Conservation (phyloP, 2,113 vertebrate genomes). For the Andinoacara biseriatus region DNA sequence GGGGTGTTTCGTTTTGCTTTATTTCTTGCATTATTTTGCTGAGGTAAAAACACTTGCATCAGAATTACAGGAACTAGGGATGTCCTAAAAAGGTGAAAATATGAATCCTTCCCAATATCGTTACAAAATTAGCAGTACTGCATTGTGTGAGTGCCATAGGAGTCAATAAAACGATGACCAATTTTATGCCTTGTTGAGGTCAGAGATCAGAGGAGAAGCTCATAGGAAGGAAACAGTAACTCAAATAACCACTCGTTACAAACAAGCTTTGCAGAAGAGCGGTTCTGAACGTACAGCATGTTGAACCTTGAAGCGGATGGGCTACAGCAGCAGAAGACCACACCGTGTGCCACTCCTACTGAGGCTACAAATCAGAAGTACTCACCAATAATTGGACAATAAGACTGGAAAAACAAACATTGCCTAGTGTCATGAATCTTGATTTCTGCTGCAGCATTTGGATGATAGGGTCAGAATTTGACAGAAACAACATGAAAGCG, state of each 20-base stretch:
- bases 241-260: not conserved
- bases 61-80: not conserved
- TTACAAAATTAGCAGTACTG: constrained; percentile 2
- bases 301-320: not conserved
- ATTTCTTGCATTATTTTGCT: not conserved
- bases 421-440: not conserved
- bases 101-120: not conserved
- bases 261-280: not conserved
- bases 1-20: constrained; percentile 4
- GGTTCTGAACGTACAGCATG: not conserved
- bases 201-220: not conserved
- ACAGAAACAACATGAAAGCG: too few species aligned
- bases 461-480: too few species aligned
- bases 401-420: not conserved
- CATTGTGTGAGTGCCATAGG: constrained; percentile 5
- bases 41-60: not conserved
- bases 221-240: not conserved
- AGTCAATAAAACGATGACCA: not conserved
- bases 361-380: rapidly evolving
- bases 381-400: not conserved
- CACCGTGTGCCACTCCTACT: not conserved
- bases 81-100: not conserved
- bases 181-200: not conserved
- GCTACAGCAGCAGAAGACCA: not conserved
- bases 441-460: not conserved